phyloP scores from a whole-genome alignment of 2,113 vertebrate species.

The Eulemur macaco region DNA sequence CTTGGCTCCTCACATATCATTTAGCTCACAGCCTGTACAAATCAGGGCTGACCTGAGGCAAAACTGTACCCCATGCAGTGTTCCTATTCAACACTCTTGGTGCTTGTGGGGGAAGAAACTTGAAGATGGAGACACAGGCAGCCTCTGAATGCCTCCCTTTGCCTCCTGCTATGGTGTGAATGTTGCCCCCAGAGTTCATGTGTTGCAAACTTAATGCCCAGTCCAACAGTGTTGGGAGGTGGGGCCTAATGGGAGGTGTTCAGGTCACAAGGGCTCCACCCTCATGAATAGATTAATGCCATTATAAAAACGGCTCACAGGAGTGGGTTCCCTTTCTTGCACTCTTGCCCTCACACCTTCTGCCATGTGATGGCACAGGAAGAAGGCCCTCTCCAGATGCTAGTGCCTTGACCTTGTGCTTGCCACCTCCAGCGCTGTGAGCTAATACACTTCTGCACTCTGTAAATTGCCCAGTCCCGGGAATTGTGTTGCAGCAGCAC shows the following conservation, averaged over 20 bases:
- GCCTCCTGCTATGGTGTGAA: background rate
- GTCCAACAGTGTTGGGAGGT: background rate
- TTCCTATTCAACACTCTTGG: background rate
- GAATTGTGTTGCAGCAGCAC: background rate
- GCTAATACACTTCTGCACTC: background rate
- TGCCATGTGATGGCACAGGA: background rate
- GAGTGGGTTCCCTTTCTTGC: background rate
- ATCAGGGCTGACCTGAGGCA: background rate
- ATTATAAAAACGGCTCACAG: background rate
- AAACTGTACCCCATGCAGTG: background rate
- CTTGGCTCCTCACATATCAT: background rate
- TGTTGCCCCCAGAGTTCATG: too few relatives aligned
- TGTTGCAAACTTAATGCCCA: background rate
- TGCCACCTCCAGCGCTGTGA: background rate
- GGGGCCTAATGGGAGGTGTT: background rate
- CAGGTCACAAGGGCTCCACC: background rate
- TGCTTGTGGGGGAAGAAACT: background rate
- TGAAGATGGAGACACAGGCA: background rate
- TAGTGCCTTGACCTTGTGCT: too few relatives aligned
- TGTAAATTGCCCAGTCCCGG: background rate
- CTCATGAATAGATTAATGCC: background rate
- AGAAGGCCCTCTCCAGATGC: background rate
- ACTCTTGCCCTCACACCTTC: background rate
- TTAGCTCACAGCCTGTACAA: background rate
- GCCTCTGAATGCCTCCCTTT: background rate